Evolutionary conservation across 2,888 invertebrate genomes (phyloP).

Genomic region (Drosophila vallismaia): DNA sequence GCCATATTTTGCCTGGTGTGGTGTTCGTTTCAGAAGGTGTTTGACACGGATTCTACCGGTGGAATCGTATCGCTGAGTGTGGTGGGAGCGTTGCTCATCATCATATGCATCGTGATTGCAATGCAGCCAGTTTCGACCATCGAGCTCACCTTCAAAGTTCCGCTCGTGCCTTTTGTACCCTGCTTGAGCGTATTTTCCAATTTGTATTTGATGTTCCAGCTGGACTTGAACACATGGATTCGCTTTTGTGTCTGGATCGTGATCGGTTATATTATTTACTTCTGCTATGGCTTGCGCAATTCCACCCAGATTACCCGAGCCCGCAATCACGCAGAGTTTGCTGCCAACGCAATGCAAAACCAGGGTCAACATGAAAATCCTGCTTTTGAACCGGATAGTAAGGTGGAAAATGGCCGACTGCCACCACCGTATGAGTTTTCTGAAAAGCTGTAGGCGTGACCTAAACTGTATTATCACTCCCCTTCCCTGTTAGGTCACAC

Average conservation of each 20-base stretch:
- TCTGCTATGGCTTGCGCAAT: conserved; percentile 92
- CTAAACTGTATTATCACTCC: conserved; percentile 21
- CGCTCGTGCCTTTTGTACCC: conserved; percentile 93
- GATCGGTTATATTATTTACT: conserved; percentile 94
- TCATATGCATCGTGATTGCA: conserved; percentile 86
- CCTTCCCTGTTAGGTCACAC: conserved; percentile 1
- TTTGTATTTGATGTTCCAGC: conserved; percentile 94
- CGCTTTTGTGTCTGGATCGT: conserved; percentile 93
- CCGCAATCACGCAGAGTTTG: conserved; percentile 80
- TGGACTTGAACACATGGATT: conserved; percentile 94
- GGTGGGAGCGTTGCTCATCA: conserved; percentile 85
- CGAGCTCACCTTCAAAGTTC: conserved; percentile 91
- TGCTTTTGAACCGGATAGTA: conserved; percentile 80
- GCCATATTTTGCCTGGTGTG: conserved; percentile 84
- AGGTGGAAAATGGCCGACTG: conserved; percentile 67
- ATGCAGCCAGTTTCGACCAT: conserved; percentile 88
- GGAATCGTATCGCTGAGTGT: conserved; percentile 84
- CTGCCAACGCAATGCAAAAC: conserved; percentile 51
- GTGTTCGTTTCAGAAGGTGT: conserved; percentile 73
- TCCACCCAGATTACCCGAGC: conserved; percentile 86
- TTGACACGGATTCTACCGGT: conserved; percentile 61
- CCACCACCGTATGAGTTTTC: conserved; percentile 50
- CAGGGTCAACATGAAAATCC: conserved; percentile 70
- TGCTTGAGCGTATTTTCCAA: conserved; percentile 94
- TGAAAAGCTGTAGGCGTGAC: conserved; percentile 56